Conservation (phyloP, 2,888 invertebrate species). For the Drosophila conformis region DNA sequence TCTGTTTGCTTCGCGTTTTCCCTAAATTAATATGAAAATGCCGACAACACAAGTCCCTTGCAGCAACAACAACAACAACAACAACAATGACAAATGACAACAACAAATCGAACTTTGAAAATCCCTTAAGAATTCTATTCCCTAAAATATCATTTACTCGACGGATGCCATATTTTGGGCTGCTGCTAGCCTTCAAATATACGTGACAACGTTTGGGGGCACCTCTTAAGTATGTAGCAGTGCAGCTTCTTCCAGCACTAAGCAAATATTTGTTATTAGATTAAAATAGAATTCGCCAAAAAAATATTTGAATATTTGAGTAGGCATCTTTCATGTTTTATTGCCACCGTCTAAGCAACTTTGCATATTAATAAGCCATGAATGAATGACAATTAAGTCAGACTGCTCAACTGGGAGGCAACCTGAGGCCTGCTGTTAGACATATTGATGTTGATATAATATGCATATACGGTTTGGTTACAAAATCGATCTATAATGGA, state of each 20-base stretch:
- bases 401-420: neutral
- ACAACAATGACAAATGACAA: neutral
- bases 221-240: neutral
- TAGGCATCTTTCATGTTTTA: neutral
- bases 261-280: neutral
- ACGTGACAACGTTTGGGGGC: constrained; percentile 8
- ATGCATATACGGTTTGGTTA: neutral
- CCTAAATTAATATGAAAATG: constrained; percentile 66
- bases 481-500: neutral
- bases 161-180: neutral
- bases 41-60: constrained; percentile 22
- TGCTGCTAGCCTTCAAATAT: neutral
- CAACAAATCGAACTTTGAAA: constrained; percentile 17
- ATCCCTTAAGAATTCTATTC: constrained; percentile 13
- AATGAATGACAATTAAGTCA: neutral
- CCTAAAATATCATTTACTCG: constrained; percentile 5
- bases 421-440: neutral
- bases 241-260: neutral
- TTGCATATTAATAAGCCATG: neutral
- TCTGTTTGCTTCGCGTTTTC: constrained; percentile 62
- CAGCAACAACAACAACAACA: constrained; percentile 1
- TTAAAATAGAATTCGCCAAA: neutral
- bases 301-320: neutral
- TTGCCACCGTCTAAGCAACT: neutral
- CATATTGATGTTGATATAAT: neutral